Percentiles rank a stretch among this genome's conserved stretches.
phyloP scores from a whole-genome alignment of 2,888 invertebrate genomes.

The Myopa testacea region DNA sequence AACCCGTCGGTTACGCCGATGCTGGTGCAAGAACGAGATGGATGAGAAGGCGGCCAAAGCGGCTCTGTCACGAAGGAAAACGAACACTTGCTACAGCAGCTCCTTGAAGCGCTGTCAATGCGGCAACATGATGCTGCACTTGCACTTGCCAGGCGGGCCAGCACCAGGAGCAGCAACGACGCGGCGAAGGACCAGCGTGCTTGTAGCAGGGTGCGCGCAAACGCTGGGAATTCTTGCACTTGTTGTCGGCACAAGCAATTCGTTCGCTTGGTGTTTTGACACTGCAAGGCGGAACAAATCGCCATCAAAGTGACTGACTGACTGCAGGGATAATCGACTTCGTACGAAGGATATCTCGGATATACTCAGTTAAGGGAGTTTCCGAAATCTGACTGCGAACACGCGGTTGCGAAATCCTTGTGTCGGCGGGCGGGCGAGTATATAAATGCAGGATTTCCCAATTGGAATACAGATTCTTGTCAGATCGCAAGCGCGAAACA shows the following conservation, averaged over 20 bases:
- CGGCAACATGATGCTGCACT: conserved; percentile 63
- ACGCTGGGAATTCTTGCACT: conserved; percentile 69
- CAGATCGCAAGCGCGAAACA: conserved; percentile 55
- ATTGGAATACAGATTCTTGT: conserved; percentile 63
- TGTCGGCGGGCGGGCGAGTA: conserved; percentile 48
- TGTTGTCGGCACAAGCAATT: conserved; percentile 54
- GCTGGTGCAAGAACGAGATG: conserved; percentile 5
- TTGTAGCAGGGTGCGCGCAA: conserved; percentile 40
- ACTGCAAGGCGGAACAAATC: conserved; percentile 65
- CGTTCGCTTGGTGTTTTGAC: conserved; percentile 57
- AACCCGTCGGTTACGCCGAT: conserved; percentile 2
- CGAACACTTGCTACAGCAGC: conserved; percentile 59
- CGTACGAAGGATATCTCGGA: conserved; percentile 37
- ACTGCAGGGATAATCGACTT: conserved; percentile 26
- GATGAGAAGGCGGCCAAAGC: conserved; percentile 1
- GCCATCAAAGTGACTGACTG: conserved; percentile 46
- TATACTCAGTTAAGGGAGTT: conserved; percentile 44
- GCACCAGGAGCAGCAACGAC: conserved; percentile 41
- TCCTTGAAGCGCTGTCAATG: conserved; percentile 54
- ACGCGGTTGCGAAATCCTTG: conserved; percentile 46
- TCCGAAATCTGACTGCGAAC: conserved; percentile 52
- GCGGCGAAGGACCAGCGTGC: conserved; percentile 33
- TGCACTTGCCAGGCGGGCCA: conserved; percentile 54
- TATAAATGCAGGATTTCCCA: conserved; percentile 62
- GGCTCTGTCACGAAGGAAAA: conserved; percentile 49